Percentiles rank a stretch among this genome's conserved stretches.
phyloP scores from a whole-genome alignment of 2,113 vertebrate genomes.

The Leptocoma aspasia region DNA sequence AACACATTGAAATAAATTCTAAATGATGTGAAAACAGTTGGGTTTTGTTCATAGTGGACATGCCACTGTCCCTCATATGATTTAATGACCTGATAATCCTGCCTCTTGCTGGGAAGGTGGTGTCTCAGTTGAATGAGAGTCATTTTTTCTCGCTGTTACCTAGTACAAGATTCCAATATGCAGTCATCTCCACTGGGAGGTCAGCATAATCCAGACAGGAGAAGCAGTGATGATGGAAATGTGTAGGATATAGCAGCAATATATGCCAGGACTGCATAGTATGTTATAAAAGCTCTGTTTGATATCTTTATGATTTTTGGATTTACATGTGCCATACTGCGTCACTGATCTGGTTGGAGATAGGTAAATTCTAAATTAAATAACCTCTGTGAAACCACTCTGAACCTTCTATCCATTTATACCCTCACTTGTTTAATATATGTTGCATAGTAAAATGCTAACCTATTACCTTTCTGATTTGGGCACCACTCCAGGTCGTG shows the following conservation, averaged over 20 bases:
- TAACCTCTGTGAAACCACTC: not conserved
- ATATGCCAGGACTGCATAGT: not conserved
- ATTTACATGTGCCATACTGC: not conserved
- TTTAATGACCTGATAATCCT: not conserved
- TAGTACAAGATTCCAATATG: not conserved
- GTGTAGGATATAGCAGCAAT: not conserved
- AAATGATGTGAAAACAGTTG: not conserved
- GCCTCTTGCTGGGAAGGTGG: not conserved
- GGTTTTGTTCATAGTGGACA: not conserved
- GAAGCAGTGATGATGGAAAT: not conserved
- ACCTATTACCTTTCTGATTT: not conserved
- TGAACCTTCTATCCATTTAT: not conserved
- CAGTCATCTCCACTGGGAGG: not conserved
- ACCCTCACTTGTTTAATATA: not conserved
- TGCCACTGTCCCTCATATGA: not conserved
- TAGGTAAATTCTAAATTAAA: not conserved
- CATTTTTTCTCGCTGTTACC: not conserved
- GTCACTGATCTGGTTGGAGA: not conserved
- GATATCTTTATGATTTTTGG: slow-evolving; percentile 2
- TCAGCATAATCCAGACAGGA: not conserved
- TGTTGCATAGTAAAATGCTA: not conserved
- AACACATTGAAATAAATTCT: not conserved
- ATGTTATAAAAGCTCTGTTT: not conserved
- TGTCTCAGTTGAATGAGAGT: not conserved
- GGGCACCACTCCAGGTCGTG: not conserved